A percentile compares a stretch with the other conserved stretches of the same genome.
Conservation (phyloP, 2,888 invertebrate genomes). For the Andrena minutula region DNA sequence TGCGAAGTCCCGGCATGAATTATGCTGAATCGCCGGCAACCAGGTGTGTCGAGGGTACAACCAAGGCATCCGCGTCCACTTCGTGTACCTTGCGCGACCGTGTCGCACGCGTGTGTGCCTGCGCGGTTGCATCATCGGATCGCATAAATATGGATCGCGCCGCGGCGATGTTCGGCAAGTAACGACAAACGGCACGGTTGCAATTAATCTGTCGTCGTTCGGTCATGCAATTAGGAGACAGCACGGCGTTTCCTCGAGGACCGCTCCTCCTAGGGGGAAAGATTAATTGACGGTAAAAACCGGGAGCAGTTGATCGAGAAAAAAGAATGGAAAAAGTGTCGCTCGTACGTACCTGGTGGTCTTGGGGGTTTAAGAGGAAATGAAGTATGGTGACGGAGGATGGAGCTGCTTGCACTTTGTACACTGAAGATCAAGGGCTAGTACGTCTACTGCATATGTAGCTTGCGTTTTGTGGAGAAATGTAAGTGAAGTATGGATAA, state of each 20-base stretch:
- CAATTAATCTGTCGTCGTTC: conserved; percentile 65
- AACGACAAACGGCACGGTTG: conserved; percentile 68
- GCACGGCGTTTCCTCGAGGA: background rate
- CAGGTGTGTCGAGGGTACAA: conserved; percentile 66
- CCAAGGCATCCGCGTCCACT: conserved; percentile 57
- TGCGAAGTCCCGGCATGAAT: conserved; percentile 68
- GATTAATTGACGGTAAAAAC: conserved; percentile 18
- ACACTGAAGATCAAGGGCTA: too few species aligned
- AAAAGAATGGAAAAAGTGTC: background rate
- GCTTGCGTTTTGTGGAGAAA: too few species aligned
- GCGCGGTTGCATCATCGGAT: conserved; percentile 69
- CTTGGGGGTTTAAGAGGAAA: background rate
- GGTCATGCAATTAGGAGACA: conserved; percentile 26
- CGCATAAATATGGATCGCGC: conserved; percentile 74
- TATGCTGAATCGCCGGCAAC: conserved; percentile 70
- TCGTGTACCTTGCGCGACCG: conserved; percentile 14
- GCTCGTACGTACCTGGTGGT: background rate
- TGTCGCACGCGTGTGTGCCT: background rate
- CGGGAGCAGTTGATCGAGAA: background rate
- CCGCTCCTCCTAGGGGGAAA: background rate
- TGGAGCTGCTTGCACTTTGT: too few species aligned
- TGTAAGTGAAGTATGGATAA: too few species aligned
- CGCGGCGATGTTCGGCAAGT: conserved; percentile 61
- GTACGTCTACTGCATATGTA: too few species aligned
- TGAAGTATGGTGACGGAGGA: background rate